Base-by-base conservation (phyloP, 2,113 vertebrate species). In the Poeciliopsis prolifica region DNA sequence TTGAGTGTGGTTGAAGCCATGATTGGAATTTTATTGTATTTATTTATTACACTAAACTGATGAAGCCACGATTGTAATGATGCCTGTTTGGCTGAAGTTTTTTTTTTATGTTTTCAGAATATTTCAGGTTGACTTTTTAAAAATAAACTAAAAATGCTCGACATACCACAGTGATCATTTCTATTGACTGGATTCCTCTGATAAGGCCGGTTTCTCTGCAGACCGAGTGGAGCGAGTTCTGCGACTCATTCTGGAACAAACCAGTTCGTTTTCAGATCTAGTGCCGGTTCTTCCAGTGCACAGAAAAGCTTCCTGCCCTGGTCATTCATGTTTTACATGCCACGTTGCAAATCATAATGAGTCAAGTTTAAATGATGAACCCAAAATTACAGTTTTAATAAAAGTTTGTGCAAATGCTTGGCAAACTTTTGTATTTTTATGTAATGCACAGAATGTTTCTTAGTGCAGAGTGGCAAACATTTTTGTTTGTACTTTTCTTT, bases 191-290 rank as follows among this genome's bases (percentile, higher is more conserved):
- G 44, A 62, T 77, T 80, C 72, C 19, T 84, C 24, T 51, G 28
- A 11, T 29, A 1, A 31, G 61, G 33, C 48, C 35, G n/a, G 28
- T 66, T 35, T 82, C 60, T 35, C 22, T 26, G 80, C 78, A 87
- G 85, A 89, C 84, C 31, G 48, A 30, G 28, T 11, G 67, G 29
- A 88, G 86, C 90, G 48, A 70, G 87, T 86, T 74, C 28, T 29
- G 29, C 70, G 19, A 33, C 83, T 78, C 66, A 2, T 13, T 74
- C 44, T 72, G 33, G 61, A 75, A 5, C 40, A 84, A 84, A 84
- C 81, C 30, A 22, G 78, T 83, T 42, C 11, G 12, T 61, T 33
- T 62, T 26, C 26, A 61, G 48, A 8, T 44, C 35, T 54, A 62
- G 15, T 66, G 54, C 51, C 30, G 40, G 71, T 65, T 70, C 31